A percentile compares a stretch with the other conserved stretches of the same genome.
These are phyloP conservation scores for Pygocentrus nattereri DNA, from an alignment of 2,797 vertebrate genomes.

Conservation along the genomic window DNA sequence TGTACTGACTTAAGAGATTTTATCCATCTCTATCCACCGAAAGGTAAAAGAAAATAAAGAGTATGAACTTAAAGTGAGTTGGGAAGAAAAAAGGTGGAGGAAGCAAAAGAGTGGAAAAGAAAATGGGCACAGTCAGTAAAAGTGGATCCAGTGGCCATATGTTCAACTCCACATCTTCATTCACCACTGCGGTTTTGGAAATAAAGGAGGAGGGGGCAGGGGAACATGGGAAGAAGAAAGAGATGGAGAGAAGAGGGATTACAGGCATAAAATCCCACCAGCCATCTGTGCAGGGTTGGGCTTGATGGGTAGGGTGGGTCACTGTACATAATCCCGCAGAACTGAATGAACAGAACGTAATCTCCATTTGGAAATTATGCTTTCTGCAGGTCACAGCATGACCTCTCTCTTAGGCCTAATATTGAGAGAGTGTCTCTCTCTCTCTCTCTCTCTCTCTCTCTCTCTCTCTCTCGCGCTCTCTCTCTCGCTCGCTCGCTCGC, in stretches of 20 bases:
- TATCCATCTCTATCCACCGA: neutral
- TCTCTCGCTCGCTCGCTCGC: neutral
- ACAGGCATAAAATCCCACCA: slow-evolving; percentile 63
- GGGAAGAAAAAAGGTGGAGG: neutral
- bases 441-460: neutral
- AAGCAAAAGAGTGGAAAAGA: slow-evolving; percentile 52
- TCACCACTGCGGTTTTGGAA: slow-evolving; percentile 70
- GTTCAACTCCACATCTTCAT: slow-evolving; percentile 70
- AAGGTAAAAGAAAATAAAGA: neutral
- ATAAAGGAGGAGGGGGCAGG: slow-evolving; percentile 51
- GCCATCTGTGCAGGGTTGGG: slow-evolving; percentile 63
- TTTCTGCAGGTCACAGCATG: slow-evolving; percentile 25
- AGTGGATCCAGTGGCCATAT: slow-evolving; percentile 58
- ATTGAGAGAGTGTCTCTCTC: neutral
- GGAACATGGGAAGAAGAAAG: slow-evolving; percentile 5
- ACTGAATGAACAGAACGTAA: slow-evolving; percentile 63
- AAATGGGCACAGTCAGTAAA: slow-evolving; percentile 54
- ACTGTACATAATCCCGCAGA: slow-evolving; percentile 57
- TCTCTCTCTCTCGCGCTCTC: neutral
- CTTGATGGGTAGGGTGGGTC: slow-evolving; percentile 34
- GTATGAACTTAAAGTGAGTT: neutral
- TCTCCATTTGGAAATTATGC: slow-evolving; percentile 45
- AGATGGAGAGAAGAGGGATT: slow-evolving; percentile 61
- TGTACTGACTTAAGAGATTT: slow-evolving; percentile 2
- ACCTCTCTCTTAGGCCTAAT: neutral